Evolutionary conservation across 2,113 vertebrate genomes (phyloP).

Genomic region (Pelecanus crispus): DNA sequence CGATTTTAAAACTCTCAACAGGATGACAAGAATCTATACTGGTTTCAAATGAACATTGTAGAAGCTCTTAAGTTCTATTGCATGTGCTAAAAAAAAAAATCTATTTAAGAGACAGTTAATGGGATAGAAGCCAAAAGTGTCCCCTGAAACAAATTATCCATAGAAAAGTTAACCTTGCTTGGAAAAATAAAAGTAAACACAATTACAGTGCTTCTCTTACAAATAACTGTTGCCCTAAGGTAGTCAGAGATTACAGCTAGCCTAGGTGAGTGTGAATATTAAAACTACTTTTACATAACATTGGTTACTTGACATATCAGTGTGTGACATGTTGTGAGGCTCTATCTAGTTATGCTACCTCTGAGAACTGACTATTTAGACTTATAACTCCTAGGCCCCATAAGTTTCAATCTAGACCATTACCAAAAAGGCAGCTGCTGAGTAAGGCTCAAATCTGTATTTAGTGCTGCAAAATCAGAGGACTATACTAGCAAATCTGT

Average conservation of each 20-base stretch:
- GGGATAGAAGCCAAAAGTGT: neutral
- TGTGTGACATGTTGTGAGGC: neutral
- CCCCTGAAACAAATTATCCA: neutral
- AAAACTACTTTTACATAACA: neutral
- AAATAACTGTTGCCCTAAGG: neutral
- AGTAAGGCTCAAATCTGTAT: neutral
- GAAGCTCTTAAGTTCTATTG: neutral
- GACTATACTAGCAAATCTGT: neutral
- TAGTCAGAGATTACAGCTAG: neutral
- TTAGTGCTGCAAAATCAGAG: neutral
- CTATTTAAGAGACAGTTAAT: neutral
- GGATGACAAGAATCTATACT: neutral
- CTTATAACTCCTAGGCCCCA: neutral
- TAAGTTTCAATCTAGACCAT: neutral
- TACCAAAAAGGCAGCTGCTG: neutral
- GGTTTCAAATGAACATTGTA: neutral
- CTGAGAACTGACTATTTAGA: neutral
- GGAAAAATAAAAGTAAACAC: neutral
- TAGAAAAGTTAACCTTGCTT: neutral
- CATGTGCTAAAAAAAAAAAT: neutral
- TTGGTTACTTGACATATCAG: neutral
- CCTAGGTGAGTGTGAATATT: neutral
- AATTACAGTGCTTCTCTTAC: neutral
- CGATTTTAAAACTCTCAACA: neutral
- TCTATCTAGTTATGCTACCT: neutral